These are phyloP conservation scores for Sarcophaga bullata DNA, from an alignment of 1,140 invertebrate species.

Conservation along the genomic window DNA sequence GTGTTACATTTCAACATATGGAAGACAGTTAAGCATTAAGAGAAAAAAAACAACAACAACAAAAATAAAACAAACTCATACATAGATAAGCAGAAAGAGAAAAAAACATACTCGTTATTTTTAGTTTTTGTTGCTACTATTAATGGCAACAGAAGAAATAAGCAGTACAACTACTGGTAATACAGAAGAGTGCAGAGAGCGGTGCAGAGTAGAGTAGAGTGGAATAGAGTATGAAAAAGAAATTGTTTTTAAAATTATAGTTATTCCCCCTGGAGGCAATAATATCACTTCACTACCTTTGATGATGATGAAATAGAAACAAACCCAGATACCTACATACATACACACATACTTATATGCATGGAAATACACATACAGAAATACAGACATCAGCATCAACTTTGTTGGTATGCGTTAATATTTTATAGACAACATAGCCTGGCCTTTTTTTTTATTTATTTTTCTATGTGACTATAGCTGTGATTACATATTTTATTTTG, in stretches of 20 bases:
- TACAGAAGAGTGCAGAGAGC: not conserved
- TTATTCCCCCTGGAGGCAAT: not conserved
- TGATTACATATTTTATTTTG: no score
- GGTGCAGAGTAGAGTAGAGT: not conserved
- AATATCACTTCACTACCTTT: conserved; percentile 14
- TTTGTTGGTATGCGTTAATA: no score
- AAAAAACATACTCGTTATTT: no score
- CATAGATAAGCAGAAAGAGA: no score
- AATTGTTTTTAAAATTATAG: conserved; percentile 21
- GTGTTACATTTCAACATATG: not conserved
- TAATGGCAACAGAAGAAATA: conserved; percentile 4
- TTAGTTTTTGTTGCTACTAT: not conserved
- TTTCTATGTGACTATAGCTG: no score
- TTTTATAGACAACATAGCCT: no score
- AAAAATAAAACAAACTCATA: not conserved
- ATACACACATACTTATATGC: no score
- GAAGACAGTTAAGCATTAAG: not conserved
- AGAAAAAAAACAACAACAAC: not conserved
- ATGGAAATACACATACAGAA: no score
- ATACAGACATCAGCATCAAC: no score
- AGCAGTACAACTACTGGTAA: not conserved
- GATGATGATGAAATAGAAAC: not conserved
- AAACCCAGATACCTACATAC: not conserved
- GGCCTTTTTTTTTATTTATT: no score
- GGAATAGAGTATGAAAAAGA: not conserved